These are phyloP conservation scores for Misgurnus anguillicaudatus DNA, from an alignment of 2,113 vertebrate species.

Conservation along the genomic window DNA sequence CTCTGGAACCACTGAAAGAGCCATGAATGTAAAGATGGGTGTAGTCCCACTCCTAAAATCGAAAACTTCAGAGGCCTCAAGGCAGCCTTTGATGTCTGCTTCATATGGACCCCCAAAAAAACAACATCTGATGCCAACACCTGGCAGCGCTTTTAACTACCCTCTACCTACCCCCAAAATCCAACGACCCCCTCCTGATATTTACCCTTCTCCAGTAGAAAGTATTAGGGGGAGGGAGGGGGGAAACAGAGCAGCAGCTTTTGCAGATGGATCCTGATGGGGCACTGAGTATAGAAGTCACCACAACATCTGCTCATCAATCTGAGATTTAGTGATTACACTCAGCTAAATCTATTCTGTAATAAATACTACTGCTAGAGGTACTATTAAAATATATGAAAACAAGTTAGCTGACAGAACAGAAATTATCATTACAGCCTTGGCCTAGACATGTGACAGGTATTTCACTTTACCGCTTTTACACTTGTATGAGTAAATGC, in stretches of 20 bases:
- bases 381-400: not conserved
- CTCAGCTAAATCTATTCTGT: not conserved
- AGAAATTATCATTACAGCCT: not conserved
- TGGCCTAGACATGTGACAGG: no score
- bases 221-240: constrained; percentile 46
- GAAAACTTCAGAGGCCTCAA: constrained; percentile 65
- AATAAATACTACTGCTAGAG: not conserved
- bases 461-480: no score
- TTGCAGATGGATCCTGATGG: constrained; percentile 68
- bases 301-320: constrained; percentile 32
- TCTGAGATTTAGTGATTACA: constrained; percentile 10
- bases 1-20: constrained; percentile 20
- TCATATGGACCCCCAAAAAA: constrained; percentile 67
- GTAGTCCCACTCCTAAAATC: constrained; percentile 36
- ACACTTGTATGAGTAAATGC: no score
- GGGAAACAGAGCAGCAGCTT: constrained; percentile 60
- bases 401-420: not conserved
- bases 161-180: constrained; percentile 50
- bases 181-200: constrained; percentile 58
- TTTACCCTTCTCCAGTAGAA: constrained; percentile 57
- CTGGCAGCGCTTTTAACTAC: constrained; percentile 72
- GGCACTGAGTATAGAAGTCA: constrained; percentile 35
- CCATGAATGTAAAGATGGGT: constrained; percentile 10
- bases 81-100: constrained; percentile 74
- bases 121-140: constrained; percentile 78